A percentile compares a stretch with the other conserved stretches of the same genome.
Conservation (phyloP, 30 jellyfish, hydroid and myxozoan species). For the Clytia hemisphaerica region DNA sequence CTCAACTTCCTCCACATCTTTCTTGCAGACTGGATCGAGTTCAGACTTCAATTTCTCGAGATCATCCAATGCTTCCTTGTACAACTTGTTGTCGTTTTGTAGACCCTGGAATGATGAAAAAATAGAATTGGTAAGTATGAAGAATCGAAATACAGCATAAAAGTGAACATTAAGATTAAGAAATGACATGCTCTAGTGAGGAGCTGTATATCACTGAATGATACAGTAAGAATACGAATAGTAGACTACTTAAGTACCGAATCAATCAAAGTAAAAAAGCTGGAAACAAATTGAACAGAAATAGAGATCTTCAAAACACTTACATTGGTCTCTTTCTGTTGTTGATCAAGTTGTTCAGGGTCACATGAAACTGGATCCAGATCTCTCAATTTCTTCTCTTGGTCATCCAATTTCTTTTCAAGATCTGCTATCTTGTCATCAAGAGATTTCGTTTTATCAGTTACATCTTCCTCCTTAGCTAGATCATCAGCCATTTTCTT, state of each 20-base stretch:
- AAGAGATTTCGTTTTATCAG: slow-evolving; percentile 26
- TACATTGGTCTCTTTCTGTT: slow-evolving; percentile 84
- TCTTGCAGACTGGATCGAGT: slow-evolving; percentile 56
- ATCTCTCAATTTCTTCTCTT: slow-evolving; percentile 44
- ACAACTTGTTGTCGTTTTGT: slow-evolving; percentile 63
- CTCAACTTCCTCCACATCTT: slow-evolving; percentile 57
- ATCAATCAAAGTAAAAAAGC: background rate
- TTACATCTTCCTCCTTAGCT: slow-evolving; percentile 56
- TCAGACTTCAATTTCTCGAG: slow-evolving; percentile 52
- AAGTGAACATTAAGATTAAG: background rate
- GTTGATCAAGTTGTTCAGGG: slow-evolving; percentile 53
- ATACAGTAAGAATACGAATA: background rate
- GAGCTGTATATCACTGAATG: background rate
- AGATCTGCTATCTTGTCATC: slow-evolving; percentile 56
- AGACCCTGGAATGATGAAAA: slow-evolving; percentile 36
- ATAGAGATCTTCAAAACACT: background rate
- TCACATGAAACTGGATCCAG: slow-evolving; percentile 79
- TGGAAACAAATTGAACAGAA: background rate
- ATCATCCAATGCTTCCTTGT: slow-evolving; percentile 31
- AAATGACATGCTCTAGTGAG: background rate
- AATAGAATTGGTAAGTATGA: background rate
- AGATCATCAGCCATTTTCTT: slow-evolving; percentile 53
- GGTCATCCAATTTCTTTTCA: slow-evolving; percentile 52
- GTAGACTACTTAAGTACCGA: background rate
- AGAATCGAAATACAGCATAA: background rate